Percentiles rank a stretch among this genome's conserved stretches.
phyloP scores from a whole-genome alignment of 2,888 invertebrate genomes.

The Thysanoteuthis rhombus region DNA sequence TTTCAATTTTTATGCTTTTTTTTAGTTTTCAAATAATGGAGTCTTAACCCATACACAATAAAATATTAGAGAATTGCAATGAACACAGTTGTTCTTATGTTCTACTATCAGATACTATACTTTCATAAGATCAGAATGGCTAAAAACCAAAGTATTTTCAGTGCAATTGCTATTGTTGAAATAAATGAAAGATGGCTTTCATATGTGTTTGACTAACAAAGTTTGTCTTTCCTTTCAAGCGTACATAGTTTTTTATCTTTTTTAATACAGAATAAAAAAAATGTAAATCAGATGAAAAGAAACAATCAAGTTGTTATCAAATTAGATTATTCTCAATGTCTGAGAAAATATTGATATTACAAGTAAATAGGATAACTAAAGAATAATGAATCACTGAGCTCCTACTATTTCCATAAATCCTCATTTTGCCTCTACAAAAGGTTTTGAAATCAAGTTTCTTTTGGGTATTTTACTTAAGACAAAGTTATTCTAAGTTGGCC shows the following conservation, averaged over 20 bases:
- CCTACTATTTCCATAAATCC: background rate
- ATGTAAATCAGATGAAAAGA: background rate
- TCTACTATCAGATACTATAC: too few relatives aligned
- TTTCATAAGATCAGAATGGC: too few relatives aligned
- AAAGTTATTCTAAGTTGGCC: background rate
- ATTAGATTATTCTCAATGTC: background rate
- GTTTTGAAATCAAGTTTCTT: background rate
- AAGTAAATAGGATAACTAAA: background rate
- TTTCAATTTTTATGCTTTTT: too few relatives aligned
- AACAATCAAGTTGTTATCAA: background rate
- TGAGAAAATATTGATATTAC: background rate
- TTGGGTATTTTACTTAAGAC: background rate
- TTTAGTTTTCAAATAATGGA: too few relatives aligned
- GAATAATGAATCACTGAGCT: background rate
- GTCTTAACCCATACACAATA: too few relatives aligned
- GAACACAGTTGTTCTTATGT: too few relatives aligned
- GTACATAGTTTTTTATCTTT: background rate
- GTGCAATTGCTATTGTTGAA: background rate
- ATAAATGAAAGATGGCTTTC: background rate
- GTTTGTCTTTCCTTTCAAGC: background rate
- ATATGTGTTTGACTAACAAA: background rate
- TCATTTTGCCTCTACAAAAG: background rate
- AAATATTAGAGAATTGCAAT: too few relatives aligned
- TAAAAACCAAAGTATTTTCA: too few relatives aligned
- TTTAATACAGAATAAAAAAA: background rate